A percentile compares a stretch with the other conserved stretches of the same genome.
These are phyloP conservation scores for Iphiclides podalirius DNA, from an alignment of 2,888 invertebrate species.

Conservation along the genomic window DNA sequence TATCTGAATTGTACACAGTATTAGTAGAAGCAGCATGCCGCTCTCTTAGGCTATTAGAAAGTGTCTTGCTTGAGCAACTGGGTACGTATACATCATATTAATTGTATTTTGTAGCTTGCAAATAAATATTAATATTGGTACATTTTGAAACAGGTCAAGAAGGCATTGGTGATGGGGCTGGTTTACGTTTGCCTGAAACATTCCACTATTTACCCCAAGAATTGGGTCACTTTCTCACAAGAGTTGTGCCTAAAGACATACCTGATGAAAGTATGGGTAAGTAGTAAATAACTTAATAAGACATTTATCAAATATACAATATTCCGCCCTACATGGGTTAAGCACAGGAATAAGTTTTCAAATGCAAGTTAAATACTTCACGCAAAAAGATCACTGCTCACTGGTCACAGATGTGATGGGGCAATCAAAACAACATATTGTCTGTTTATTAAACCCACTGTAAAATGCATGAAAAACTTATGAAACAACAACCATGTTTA, in stretches of 20 bases:
- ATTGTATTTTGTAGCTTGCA: constrained; percentile 6
- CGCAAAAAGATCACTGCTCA: too few species aligned
- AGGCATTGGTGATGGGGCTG: constrained; percentile 72
- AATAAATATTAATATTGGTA: not conserved
- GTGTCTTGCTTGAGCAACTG: constrained; percentile 80
- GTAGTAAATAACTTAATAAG: too few species aligned
- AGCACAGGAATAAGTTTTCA: too few species aligned
- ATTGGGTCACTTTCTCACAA: constrained; percentile 88
- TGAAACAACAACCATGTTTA: too few species aligned
- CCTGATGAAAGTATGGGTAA: constrained; percentile 85
- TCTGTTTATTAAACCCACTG: too few species aligned
- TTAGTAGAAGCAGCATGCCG: constrained; percentile 87
- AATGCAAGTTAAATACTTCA: not conserved
- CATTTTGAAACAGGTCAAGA: constrained; percentile 57
- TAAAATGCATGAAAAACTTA: too few species aligned
- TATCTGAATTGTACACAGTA: constrained; percentile 84
- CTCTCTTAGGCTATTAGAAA: constrained; percentile 83
- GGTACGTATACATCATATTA: constrained; percentile 42
- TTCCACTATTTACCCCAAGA: constrained; percentile 87
- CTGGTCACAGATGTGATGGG: too few species aligned
- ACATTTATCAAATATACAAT: too few species aligned
- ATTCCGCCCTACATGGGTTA: too few species aligned
- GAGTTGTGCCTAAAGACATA: constrained; percentile 83
- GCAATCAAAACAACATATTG: too few species aligned
- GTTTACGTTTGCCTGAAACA: constrained; percentile 81